Conservation (phyloP, 2,888 invertebrate genomes). For the Lepidocyrtinus sp. region DNA sequence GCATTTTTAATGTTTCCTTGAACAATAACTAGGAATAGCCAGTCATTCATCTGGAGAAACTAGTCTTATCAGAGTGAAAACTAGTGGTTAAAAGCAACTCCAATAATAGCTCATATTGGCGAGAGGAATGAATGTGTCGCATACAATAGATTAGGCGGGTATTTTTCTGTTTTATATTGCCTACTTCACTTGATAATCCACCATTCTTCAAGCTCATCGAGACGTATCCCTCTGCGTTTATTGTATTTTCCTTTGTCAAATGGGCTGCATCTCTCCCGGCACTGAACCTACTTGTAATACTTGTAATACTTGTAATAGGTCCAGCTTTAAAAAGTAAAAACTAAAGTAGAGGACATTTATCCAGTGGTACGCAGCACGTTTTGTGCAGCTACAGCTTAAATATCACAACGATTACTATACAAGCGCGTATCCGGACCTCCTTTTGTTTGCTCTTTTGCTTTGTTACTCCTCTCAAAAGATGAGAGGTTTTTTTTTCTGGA, state of each 20-base stretch:
- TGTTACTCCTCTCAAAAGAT: background rate
- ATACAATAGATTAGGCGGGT: constrained; percentile 34
- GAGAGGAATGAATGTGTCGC: background rate
- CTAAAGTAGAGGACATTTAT: background rate
- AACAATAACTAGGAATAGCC: background rate
- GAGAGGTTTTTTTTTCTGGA: constrained; percentile 10
- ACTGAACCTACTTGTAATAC: background rate
- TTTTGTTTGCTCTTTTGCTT: constrained; percentile 2
- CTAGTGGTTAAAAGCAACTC: background rate
- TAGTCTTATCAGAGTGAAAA: background rate
- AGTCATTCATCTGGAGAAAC: background rate
- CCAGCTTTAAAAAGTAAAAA: constrained; percentile 37
- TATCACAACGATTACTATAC: constrained; percentile 6
- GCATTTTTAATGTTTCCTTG: constrained; percentile 12
- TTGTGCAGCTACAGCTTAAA: background rate
- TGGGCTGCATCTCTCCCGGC: background rate
- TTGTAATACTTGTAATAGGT: no score
- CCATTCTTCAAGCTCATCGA: constrained; percentile 51
- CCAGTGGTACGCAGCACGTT: background rate
- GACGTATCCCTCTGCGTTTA: constrained; percentile 29
- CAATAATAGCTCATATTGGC: constrained; percentile 1
- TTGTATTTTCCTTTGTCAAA: constrained; percentile 38
- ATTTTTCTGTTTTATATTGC: constrained; percentile 28
- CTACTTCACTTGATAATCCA: constrained; percentile 54
- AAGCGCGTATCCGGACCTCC: background rate